Conservation (phyloP, 1,140 invertebrate genomes). For the Zaprionus capensis region DNA sequence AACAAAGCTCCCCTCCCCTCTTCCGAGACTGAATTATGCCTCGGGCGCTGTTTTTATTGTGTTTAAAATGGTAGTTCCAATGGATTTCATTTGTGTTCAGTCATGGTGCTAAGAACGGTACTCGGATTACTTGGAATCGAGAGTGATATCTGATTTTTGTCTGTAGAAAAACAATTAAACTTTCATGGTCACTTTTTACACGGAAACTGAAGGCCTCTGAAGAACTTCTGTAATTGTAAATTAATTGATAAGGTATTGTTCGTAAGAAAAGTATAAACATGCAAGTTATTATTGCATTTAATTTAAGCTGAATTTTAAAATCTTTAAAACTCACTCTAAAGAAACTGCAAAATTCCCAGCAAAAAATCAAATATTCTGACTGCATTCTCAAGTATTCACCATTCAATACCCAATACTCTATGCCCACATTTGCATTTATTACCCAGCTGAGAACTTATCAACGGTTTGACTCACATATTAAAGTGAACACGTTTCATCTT, state of each 20-base stretch:
- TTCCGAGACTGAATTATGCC: slow-evolving; percentile 33
- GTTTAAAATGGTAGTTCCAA: background rate
- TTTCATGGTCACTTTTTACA: background rate
- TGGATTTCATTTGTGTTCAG: background rate
- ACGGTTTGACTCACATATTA: slow-evolving; percentile 35
- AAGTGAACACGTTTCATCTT: slow-evolving; percentile 19
- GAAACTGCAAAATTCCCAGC: background rate
- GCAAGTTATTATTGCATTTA: too few relatives aligned
- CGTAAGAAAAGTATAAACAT: too few relatives aligned
- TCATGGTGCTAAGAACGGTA: slow-evolving; percentile 3
- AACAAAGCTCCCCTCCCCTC: slow-evolving; percentile 51
- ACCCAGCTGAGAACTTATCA: slow-evolving; percentile 30
- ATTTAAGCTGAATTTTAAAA: too few relatives aligned
- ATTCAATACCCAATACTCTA: background rate
- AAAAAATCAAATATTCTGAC: background rate
- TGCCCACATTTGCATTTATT: slow-evolving; percentile 14
- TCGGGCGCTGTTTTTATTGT: slow-evolving; percentile 25
- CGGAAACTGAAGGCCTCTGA: too few relatives aligned
- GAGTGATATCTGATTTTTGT: background rate
- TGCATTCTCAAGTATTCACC: background rate
- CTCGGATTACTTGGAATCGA: background rate
- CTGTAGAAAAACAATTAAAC: background rate
- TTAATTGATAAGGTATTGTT: too few relatives aligned
- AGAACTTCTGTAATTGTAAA: too few relatives aligned
- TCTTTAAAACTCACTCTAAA: too few relatives aligned